Conservation (phyloP, 1,140 invertebrate genomes). For the Parapsyche elsis region DNA sequence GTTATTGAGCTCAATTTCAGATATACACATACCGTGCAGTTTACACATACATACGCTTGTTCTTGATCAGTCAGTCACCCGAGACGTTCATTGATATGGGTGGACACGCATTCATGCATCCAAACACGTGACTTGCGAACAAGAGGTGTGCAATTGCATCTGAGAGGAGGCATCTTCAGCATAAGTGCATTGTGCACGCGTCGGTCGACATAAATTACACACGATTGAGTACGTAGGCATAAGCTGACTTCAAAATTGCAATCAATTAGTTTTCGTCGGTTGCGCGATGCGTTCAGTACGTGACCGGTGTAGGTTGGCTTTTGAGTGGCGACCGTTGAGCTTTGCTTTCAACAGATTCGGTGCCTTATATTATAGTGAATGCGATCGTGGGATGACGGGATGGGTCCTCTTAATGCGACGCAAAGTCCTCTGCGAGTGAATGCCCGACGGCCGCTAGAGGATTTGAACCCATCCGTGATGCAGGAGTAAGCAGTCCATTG, state of each 20-base stretch:
- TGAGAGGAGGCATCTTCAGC: neutral
- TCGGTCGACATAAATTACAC: neutral
- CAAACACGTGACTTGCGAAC: constrained; percentile 33
- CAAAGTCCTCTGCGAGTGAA: neutral
- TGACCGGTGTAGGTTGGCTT: neutral
- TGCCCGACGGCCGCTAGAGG: neutral
- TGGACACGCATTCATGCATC: constrained; percentile 43
- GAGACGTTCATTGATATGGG: constrained; percentile 46
- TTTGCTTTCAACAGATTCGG: neutral
- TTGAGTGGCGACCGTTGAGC: neutral
- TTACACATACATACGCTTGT: neutral
- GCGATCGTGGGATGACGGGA: neutral
- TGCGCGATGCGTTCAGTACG: too few relatives aligned
- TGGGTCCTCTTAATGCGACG: neutral
- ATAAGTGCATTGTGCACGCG: neutral
- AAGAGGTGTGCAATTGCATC: constrained; percentile 9
- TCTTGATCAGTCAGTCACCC: constrained; percentile 23
- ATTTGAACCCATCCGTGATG: constrained; percentile 20
- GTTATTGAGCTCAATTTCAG: too few relatives aligned
- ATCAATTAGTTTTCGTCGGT: too few relatives aligned
- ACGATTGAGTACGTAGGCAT: neutral
- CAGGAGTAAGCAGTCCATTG: constrained; percentile 15
- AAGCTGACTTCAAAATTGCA: too few relatives aligned
- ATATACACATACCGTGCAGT: too few relatives aligned
- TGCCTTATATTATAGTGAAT: too few relatives aligned